Conservation (phyloP, 2,797 vertebrate species). For the Diplodus sargus region DNA sequence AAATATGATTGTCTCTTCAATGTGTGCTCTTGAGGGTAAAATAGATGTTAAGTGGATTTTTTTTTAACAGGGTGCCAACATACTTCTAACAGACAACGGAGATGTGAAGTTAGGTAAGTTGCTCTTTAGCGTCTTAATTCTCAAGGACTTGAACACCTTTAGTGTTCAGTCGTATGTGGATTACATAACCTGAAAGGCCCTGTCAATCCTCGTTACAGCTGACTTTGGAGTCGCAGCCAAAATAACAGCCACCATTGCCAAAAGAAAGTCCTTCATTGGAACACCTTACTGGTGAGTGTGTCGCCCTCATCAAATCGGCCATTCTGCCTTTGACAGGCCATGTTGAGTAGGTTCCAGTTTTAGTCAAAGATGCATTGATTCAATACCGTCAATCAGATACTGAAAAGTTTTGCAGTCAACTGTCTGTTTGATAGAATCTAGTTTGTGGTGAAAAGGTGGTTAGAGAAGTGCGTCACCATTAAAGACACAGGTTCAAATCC, state of each 20-base stretch:
- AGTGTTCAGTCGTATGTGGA: constrained; percentile 16
- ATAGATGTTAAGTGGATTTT: not conserved
- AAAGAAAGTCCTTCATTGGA: constrained; percentile 99
- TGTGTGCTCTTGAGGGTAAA: constrained; percentile 7
- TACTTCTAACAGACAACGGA: constrained; percentile 94
- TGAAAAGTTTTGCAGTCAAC: not conserved
- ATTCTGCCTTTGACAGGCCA: constrained; percentile 5
- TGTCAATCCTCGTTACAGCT: constrained; percentile 82
- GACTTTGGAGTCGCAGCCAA: constrained; percentile 99
- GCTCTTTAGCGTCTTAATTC: constrained; percentile 26
- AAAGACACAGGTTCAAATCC: constrained; percentile 22
- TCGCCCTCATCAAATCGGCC: not conserved
- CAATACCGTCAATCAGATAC: not conserved
- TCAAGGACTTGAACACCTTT: constrained; percentile 11
- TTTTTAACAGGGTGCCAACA: constrained; percentile 93
- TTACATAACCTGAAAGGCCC: constrained; percentile 58
- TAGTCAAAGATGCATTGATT: not conserved
- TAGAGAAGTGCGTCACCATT: not conserved
- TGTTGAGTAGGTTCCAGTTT: constrained; percentile 3
- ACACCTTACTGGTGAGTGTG: constrained; percentile 96
- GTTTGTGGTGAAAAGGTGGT: not conserved
- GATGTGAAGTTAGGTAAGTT: constrained; percentile 96
- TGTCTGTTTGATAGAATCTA: not conserved
- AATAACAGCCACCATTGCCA: constrained; percentile 98
- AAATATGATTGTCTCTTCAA: not conserved